Evolutionary conservation across 2,888 invertebrate genomes (phyloP).

Genomic region (Aphodius sticticus): DNA sequence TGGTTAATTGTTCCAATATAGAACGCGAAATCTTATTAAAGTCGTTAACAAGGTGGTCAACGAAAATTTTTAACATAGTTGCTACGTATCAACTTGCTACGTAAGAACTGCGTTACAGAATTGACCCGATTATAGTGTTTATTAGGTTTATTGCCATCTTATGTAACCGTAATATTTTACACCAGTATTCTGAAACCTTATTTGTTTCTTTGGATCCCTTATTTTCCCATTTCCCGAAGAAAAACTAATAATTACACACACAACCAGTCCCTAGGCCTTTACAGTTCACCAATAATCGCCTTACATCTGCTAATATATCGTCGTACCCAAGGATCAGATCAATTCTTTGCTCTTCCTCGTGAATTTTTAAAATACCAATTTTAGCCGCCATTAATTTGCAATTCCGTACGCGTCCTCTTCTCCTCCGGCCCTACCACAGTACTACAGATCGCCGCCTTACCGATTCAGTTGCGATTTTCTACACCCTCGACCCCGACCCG

Average conservation of each 20-base stretch:
- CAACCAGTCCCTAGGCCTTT: neutral
- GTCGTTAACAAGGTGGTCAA: too few relatives aligned
- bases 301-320: neutral
- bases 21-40: too few relatives aligned
- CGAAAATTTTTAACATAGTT: too few relatives aligned
- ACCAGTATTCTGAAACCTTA: too few relatives aligned
- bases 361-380: neutral
- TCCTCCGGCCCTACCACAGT: neutral
- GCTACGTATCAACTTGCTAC: too few relatives aligned
- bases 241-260: too few relatives aligned
- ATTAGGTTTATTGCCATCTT: too few relatives aligned
- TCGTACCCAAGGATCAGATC: neutral
- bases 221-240: too few relatives aligned
- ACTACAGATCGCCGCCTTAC: neutral
- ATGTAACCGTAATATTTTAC: too few relatives aligned
- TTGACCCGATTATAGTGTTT: too few relatives aligned
- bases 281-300: neutral
- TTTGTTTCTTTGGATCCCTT: neutral
- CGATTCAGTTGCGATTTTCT: conserved; percentile 4
- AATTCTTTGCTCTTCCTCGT: neutral
- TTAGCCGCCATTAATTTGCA: neutral
- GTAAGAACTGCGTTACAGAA: too few relatives aligned
- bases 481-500: neutral
- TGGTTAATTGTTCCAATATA: too few relatives aligned
- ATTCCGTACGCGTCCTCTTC: neutral